Evolutionary conservation across 2,888 invertebrate species (phyloP), one percentile per base, ranked within the genome.

Genomic region (Coenonympha glycerion): DNA sequence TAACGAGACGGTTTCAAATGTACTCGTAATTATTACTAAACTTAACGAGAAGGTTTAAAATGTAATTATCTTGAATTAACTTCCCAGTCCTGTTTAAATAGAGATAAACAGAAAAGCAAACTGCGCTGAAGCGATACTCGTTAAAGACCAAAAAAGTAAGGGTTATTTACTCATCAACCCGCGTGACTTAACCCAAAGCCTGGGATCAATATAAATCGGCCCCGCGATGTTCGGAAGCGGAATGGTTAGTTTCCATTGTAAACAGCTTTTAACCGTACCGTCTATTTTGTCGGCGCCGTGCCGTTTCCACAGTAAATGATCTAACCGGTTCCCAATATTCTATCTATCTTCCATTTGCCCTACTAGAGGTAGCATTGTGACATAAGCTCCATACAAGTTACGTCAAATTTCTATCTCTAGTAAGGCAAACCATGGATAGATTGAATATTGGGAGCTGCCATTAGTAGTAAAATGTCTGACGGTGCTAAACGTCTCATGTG

Each of bases 161-260:
- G 49, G 51, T 39, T 49, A 48, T 58, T 56, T 52, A 56, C 49
- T 58, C 52, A 56, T 58, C 56, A 56, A 49, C 51, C 53, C 52
- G 39, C 44, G 37, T 49, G 57, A 52, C 57, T 58, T 56, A 58
- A 47, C 51, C 36, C 34, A 45, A 53, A 53, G 50, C 58, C 51
- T n/a, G 49, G 54, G 57, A 57, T 60, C 59, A 58, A 57, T 59
- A 60, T 58, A 60, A 60, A 57, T 41, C 52, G 57, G 57, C 49
- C 51, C 40, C 54, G 45, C 49, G 59, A 56, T 60, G 57, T 63
- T 56, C 55, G 52, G 58, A 64, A 63, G 65, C 61, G 22, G 15
- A 22, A 6, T 22, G 9, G 8, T 3, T 8, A 15, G 15, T 24
- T 9, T 69, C 24, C 15, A 4, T 39, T 24, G 8, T 24, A 39